Base-by-base conservation (phyloP, 2,888 invertebrate species). In the Eurytoma adleriae region DNA sequence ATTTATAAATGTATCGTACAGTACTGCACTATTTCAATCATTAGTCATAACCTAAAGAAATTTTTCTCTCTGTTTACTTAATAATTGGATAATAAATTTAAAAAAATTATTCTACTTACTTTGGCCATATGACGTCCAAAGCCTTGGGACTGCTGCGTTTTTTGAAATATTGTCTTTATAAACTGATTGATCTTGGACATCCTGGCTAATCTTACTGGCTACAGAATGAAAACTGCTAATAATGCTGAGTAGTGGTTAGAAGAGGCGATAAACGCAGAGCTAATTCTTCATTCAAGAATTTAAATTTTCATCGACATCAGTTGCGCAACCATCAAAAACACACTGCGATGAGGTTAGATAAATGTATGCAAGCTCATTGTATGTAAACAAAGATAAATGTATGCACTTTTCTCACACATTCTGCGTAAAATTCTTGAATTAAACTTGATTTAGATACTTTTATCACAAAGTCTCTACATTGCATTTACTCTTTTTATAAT, bases 71-170 rank as follows among this genome's bases (percentile, higher is more conserved):
- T 52, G 52, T 52, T 52, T 14, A 52, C 16, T 52, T 12, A 52
- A 20, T 70, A 20, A 48, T 24, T 57, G 40, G 14, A n/a, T 13
- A 54, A 27, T 20, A 56, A 68, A 56, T 27, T 54, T 24, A 10
- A 10, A 57, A 18, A 14, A 57, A 14, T 20, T 14, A 16, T 13
- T 20, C 16, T 27, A 85, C 86, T 86, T 84, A 93, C 93, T 85
- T 92, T 91, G 83, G 91, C 90, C 82, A 93, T 85, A 54, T 91
- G 90, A 52, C 87, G 89, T 61, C 91, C 92, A 82, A 91, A 92
- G 12, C 91, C 91, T 2, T 91, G 90, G 0, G 89, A 82, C 56
- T 89, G 90, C 0, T 86, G 64, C 0, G 90, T 80, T 78, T 73
- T 87, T 10, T 91, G 89, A 1, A 91, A 84, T 10, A 92, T n/a